These are phyloP conservation scores for Epirrita christyi DNA, from an alignment of 2,888 invertebrate species.

Conservation along the genomic window DNA sequence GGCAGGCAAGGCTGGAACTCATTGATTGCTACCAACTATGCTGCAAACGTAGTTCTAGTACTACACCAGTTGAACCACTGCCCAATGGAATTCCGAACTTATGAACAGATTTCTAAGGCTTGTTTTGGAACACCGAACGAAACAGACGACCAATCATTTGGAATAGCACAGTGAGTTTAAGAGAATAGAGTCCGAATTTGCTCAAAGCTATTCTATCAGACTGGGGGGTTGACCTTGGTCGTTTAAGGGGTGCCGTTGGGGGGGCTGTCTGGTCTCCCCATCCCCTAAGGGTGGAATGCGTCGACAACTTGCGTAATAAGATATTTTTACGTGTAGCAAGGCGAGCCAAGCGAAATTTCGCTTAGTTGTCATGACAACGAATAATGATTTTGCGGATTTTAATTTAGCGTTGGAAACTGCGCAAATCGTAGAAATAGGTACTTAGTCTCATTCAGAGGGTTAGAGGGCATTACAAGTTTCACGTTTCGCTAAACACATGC, in stretches of 20 bases:
- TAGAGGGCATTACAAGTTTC: too few species aligned
- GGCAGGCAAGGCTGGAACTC: constrained; percentile 59
- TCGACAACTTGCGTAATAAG: constrained; percentile 73
- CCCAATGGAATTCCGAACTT: constrained; percentile 47
- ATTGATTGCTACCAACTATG: constrained; percentile 69
- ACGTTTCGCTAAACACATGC: too few species aligned
- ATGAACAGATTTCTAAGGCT: constrained; percentile 30
- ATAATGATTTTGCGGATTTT: constrained; percentile 45
- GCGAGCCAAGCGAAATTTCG: constrained; percentile 48
- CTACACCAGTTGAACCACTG: constrained; percentile 39
- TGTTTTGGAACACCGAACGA: constrained; percentile 37
- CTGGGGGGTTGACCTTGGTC: constrained; percentile 72
- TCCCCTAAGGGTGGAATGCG: constrained; percentile 58
- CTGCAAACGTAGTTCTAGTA: constrained; percentile 50
- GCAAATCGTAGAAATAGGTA: constrained; percentile 23
- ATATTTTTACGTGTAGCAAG: constrained; percentile 66
- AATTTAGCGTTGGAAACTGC: constrained; percentile 34
- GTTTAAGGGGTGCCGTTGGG: constrained; percentile 59
- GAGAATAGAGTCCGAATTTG: constrained; percentile 44
- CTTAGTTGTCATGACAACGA: constrained; percentile 50
- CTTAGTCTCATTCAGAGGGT: too few species aligned
- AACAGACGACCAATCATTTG: constrained; percentile 21
- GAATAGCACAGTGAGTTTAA: constrained; percentile 42
- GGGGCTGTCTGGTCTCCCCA: constrained; percentile 62
- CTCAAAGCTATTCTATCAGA: constrained; percentile 40